These are phyloP conservation scores for Oreochromis grahami DNA, from an alignment of 2,797 vertebrate genomes.

Conservation along the genomic window DNA sequence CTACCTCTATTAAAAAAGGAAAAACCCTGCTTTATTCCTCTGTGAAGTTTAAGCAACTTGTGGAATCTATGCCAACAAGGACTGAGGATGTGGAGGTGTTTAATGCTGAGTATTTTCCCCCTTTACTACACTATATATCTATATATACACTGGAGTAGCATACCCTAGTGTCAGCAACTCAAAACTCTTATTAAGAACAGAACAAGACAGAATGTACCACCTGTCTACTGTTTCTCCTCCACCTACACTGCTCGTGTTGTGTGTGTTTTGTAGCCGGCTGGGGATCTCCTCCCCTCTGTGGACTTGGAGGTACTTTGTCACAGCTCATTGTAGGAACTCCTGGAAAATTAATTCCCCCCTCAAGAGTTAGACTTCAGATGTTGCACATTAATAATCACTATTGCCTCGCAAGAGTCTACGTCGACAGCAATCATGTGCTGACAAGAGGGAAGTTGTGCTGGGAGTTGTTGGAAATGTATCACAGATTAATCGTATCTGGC, in stretches of 20 bases:
- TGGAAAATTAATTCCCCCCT: conserved; percentile 16
- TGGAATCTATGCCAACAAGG: background rate
- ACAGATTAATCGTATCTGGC: conserved; percentile 16
- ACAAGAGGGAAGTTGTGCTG: conserved; percentile 4
- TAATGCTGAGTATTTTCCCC: background rate
- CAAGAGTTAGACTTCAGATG: conserved; percentile 36
- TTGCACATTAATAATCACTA: conserved; percentile 41
- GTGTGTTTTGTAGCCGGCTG: background rate
- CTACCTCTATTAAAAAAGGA: background rate
- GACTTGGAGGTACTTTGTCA: conserved; percentile 12
- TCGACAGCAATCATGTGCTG: conserved; percentile 2
- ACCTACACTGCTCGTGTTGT: background rate
- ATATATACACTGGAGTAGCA: background rate
- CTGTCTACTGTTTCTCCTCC: background rate
- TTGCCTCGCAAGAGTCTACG: background rate
- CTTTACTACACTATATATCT: background rate
- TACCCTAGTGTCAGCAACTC: background rate
- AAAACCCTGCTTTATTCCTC: background rate
- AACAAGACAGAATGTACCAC: background rate
- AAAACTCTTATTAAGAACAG: background rate
- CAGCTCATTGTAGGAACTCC: background rate
- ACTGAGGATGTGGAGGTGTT: background rate
- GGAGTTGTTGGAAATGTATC: conserved; percentile 19
- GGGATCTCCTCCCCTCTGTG: background rate
- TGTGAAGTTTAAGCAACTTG: background rate